These are phyloP conservation scores for Channallabes apus DNA, from an alignment of 2,797 vertebrate genomes.

Conservation along the genomic window DNA sequence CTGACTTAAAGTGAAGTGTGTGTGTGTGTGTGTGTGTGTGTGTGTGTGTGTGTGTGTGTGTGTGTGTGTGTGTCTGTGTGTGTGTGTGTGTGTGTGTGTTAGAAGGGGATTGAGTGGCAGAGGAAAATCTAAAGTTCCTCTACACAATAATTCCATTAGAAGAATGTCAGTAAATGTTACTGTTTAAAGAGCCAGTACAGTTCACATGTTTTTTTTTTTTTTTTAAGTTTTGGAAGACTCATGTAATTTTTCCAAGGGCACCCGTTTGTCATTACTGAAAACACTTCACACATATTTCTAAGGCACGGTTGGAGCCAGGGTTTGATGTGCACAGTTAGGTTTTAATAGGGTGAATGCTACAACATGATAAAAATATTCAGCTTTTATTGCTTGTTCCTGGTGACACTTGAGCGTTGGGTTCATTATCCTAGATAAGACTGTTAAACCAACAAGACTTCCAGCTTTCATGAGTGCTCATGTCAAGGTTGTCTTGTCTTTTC, in stretches of 20 bases:
- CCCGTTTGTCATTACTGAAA: conserved; percentile 18
- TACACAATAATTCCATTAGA: conserved; percentile 54
- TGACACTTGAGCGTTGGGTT: background rate
- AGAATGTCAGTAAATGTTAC: conserved; percentile 43
- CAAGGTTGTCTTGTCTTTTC: background rate
- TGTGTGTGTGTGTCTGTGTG: background rate
- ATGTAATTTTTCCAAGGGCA: background rate
- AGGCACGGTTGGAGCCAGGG: background rate
- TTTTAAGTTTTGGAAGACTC: conserved; percentile 51
- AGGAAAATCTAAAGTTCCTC: conserved; percentile 12
- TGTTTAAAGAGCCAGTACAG: conserved; percentile 35
- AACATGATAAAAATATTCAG: background rate
- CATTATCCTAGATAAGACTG: background rate
- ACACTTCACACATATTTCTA: background rate
- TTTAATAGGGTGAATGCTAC: background rate
- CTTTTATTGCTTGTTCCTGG: background rate
- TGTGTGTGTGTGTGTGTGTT: background rate
- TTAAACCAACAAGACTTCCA: background rate
- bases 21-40: conserved; percentile 1
- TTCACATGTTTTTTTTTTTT: conserved; percentile 23
- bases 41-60: background rate
- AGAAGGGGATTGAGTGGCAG: background rate
- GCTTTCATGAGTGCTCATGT: background rate
- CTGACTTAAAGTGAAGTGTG: background rate
- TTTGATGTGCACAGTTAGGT: background rate